Evolutionary conservation across 2,797 vertebrate genomes (phyloP).

Genomic region (Orestias chungarensis): DNA sequence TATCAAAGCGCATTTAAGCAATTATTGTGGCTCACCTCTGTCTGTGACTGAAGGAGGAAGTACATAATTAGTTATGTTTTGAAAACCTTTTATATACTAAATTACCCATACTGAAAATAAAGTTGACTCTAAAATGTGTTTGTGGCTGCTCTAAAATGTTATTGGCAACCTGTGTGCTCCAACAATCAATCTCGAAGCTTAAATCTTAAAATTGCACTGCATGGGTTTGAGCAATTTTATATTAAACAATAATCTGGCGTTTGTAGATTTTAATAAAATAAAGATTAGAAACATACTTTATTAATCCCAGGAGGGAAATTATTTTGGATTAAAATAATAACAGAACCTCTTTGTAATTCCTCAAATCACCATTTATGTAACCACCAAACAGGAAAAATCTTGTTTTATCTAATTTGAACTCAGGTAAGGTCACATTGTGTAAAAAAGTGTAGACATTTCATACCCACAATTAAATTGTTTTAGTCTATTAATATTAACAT

Average conservation of each 20-base stretch:
- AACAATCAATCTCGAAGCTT: background rate
- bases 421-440: no score
- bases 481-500: no score
- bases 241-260: background rate
- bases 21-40: slow-evolving; percentile 4
- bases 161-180: background rate
- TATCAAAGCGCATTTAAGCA: slow-evolving; percentile 1
- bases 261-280: background rate
- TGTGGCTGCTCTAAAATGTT: slow-evolving; percentile 8
- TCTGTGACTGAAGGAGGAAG: slow-evolving; percentile 4
- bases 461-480: no score
- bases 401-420: no score
- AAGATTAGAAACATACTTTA: background rate
- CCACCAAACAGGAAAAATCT: no score
- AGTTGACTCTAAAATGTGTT: slow-evolving; percentile 6
- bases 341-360: background rate
- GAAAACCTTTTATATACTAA: slow-evolving; percentile 1
- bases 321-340: background rate
- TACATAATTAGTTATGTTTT: background rate
- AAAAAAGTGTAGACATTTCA: no score
- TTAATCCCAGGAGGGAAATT: background rate
- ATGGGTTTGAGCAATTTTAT: background rate
- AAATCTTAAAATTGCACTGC: background rate
- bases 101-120: background rate
- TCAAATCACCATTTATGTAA: background rate